Evolutionary conservation across 1,140 invertebrate species (phyloP).

Genomic region (Calephelis virginiensis): DNA sequence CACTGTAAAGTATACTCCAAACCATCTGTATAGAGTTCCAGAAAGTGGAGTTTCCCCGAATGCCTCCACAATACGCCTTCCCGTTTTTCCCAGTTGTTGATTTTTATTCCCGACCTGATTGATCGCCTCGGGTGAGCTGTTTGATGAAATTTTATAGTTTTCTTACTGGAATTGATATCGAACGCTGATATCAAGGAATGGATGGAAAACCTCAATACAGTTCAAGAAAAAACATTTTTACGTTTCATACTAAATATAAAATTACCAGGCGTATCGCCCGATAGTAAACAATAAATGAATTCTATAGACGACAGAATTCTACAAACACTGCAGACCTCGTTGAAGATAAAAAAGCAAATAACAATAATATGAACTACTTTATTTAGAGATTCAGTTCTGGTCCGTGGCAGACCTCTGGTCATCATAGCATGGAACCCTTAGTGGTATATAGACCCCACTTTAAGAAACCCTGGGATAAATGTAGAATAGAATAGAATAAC

Average conservation of each 20-base stretch:
- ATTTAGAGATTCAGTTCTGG: too few species aligned
- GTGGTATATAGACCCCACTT: too few species aligned
- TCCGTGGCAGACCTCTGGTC: too few species aligned
- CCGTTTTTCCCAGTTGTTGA: constrained; percentile 27
- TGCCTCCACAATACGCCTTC: constrained; percentile 25
- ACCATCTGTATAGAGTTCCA: constrained; percentile 20
- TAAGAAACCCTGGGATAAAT: too few species aligned
- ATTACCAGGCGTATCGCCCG: too few species aligned
- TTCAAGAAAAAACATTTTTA: neutral
- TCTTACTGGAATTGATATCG: constrained; percentile 24
- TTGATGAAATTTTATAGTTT: constrained; percentile 34
- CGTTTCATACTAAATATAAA: neutral
- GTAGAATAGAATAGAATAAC: too few species aligned
- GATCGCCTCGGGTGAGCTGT: constrained; percentile 31
- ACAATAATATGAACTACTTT: too few species aligned
- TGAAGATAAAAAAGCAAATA: too few species aligned
- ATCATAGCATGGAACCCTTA: too few species aligned
- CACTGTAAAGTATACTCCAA: neutral
- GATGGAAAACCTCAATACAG: neutral
- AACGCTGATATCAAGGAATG: constrained; percentile 5
- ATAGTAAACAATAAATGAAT: too few species aligned
- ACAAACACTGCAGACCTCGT: too few species aligned
- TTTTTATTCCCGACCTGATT: constrained; percentile 35
- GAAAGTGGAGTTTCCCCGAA: constrained; percentile 23
- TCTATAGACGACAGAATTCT: too few species aligned